Percentiles rank a stretch among this genome's conserved stretches.
Conservation (phyloP, 2,113 vertebrate genomes). For the Patagioenas fasciata region DNA sequence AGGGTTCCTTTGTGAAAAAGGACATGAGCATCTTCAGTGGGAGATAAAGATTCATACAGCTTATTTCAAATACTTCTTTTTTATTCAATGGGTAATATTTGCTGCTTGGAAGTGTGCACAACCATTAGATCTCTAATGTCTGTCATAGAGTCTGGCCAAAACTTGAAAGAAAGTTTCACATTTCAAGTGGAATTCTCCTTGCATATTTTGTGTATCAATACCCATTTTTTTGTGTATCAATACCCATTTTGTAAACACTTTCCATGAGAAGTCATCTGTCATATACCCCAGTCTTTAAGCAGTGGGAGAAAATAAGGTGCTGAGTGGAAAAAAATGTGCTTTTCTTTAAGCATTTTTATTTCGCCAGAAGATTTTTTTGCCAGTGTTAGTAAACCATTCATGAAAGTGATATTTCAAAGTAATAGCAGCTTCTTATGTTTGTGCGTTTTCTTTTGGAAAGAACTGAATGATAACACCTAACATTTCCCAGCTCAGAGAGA, state of each 20-base stretch:
- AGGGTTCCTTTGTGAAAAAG: neutral
- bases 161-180: neutral
- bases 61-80: neutral
- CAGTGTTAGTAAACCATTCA: neutral
- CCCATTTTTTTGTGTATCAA: neutral
- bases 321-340: neutral
- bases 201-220: neutral
- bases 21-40: neutral
- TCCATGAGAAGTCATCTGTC: neutral
- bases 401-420: constrained; percentile 31
- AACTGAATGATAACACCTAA: neutral
- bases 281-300: neutral
- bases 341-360: neutral
- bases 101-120: neutral
- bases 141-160: neutral
- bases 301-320: neutral
- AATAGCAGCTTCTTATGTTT: constrained; percentile 8
- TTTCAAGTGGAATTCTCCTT: neutral
- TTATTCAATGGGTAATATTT: neutral
- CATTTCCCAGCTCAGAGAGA: neutral
- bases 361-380: neutral
- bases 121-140: neutral
- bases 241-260: neutral
- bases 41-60: neutral
- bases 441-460: neutral